Evolutionary conservation across 2,113 vertebrate species (phyloP), one percentile per base, ranked within the genome.

Genomic region (Amphilophus citrinellus): DNA sequence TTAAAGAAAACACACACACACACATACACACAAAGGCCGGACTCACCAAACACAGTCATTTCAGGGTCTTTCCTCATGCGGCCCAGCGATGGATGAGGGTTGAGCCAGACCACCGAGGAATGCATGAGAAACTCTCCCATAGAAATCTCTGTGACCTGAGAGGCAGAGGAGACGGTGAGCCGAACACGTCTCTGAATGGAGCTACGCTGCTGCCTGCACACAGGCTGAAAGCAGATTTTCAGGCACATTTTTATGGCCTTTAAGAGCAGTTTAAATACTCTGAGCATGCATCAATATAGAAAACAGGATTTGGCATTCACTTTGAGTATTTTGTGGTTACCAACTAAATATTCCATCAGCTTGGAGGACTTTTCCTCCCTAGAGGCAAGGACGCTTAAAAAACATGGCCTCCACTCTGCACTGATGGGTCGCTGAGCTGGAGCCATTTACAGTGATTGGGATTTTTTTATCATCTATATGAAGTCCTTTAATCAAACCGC

Each of bases 81-180:
- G 81, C 97, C 96, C 66, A 99, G 84, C 0, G 97, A 98, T 0
- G 96, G 96, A 83, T 98, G 97, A 4, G 98, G 97, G 90, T 99
- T 99, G 87, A 99, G 92, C 98, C 98, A 99, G 82, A 96, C 96
- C n/a, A 97, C 97, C 0, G 97, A 94, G 15, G 97, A 97, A 79
- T 99, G 97, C 96, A 98, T 96, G 93, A 99, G 97, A 85, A 99
- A 98, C 89, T 99, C 98, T 87, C 98, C 98, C 98, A 99, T 99
- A 14, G 98, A 99, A 88, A 99, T 97, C 90, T 99, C 98, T 5
- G 97, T 97, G 80, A 99, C 98, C 98, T 99, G 73, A 62, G 22
- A 65, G 60, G 20, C 0, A 3, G 3, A n/a, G 73, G 10, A 63
- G 30, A 60, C n/a, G 2, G 7, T 47, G 0, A 35, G 27, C 62